These are phyloP conservation scores for Axinella damicornis DNA, from an alignment of 37 sponge, comb jelly and placozoan species.

Conservation along the genomic window DNA sequence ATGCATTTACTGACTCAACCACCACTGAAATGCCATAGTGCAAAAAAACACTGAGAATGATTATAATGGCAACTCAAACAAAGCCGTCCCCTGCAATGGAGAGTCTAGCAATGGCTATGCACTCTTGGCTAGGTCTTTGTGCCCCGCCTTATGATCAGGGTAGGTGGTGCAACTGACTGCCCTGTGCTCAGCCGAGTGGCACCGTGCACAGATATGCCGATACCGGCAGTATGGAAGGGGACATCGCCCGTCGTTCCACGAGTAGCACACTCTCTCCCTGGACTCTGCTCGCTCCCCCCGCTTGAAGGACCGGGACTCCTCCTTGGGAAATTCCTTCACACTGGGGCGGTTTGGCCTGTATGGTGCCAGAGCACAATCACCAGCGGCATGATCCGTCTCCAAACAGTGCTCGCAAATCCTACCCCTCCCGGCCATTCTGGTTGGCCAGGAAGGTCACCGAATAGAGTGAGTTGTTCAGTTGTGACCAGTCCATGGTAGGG, in stretches of 20 bases:
- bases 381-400: not conserved
- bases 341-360: not conserved
- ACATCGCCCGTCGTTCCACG: conserved; percentile 4
- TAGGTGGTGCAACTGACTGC: not conserved
- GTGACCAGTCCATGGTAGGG: not conserved
- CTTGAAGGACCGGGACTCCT: not conserved
- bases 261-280: not conserved
- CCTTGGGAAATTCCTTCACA: too few species aligned
- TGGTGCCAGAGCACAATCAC: not conserved
- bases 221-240: not conserved
- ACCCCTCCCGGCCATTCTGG: not conserved
- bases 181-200: conserved; percentile 2
- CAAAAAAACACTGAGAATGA: too few species aligned
- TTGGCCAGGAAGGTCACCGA: not conserved
- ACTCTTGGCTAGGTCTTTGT: too few species aligned
- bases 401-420: not conserved
- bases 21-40: too few species aligned
- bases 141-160: not conserved
- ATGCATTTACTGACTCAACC: too few species aligned
- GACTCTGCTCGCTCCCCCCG: not conserved
- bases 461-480: not conserved
- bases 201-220: conserved; percentile 1
- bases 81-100: too few species aligned
- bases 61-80: too few species aligned
- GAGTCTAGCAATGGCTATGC: too few species aligned